These are phyloP conservation scores for Diplodus sargus DNA, from an alignment of 2,797 vertebrate genomes.

Conservation along the genomic window DNA sequence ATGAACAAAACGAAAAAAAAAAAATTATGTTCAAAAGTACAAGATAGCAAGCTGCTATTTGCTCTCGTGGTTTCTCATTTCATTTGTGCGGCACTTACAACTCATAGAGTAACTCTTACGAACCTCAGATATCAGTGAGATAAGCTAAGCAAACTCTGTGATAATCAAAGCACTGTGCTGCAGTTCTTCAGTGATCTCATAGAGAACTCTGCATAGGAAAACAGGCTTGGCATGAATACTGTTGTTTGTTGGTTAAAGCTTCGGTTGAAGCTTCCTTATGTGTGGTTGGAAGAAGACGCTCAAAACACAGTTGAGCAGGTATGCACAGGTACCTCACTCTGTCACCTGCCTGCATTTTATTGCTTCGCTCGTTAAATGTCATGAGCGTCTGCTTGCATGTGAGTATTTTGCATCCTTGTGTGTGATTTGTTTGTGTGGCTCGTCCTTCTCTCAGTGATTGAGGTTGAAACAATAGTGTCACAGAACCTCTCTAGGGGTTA, in stretches of 20 bases:
- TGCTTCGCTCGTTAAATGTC: conserved; percentile 54
- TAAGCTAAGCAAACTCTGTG: conserved; percentile 49
- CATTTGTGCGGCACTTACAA: conserved; percentile 12
- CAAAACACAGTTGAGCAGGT: conserved; percentile 63
- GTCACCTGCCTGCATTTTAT: conserved; percentile 60
- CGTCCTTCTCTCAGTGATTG: background rate
- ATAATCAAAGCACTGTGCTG: conserved; percentile 28
- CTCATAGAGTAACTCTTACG: background rate
- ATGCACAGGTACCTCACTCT: conserved; percentile 59
- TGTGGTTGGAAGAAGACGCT: conserved; percentile 33
- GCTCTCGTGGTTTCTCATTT: background rate
- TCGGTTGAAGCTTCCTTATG: background rate
- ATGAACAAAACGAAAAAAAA: background rate
- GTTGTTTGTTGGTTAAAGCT: conserved; percentile 29
- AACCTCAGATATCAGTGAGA: conserved; percentile 38
- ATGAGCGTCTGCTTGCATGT: background rate
- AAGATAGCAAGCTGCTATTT: background rate
- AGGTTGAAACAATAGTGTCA: background rate
- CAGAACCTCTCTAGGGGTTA: background rate
- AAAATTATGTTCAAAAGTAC: background rate
- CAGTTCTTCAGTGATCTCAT: conserved; percentile 6
- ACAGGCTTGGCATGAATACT: conserved; percentile 55
- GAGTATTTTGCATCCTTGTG: background rate
- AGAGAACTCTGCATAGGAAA: conserved; percentile 35
- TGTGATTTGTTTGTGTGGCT: background rate